Evolutionary conservation across 64 coral and sea anemone genomes (phyloP).

Genomic region (Dendronephthya gigantea): DNA sequence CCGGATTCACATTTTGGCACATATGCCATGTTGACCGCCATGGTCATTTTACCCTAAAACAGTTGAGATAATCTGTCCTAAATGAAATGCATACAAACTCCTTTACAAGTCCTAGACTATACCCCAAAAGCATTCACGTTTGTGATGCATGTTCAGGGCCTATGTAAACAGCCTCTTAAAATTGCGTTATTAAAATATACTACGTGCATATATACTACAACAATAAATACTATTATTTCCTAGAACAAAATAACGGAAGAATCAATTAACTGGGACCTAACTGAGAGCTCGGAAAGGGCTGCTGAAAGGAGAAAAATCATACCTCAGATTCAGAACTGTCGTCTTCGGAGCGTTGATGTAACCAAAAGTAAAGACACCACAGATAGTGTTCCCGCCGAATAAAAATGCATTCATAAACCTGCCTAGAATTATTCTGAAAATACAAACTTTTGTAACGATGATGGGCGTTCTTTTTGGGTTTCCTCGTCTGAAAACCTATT

Average conservation of each 20-base stretch:
- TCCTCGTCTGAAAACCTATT: not conserved
- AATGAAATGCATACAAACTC: no score
- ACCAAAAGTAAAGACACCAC: not conserved
- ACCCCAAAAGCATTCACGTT: no score
- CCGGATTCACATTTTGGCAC: no score
- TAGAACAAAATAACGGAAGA: constrained; percentile 30
- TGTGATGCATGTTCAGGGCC: no score
- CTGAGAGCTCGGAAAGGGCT: constrained; percentile 37
- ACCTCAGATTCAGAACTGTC: not conserved
- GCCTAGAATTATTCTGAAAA: not conserved
- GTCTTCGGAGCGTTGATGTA: not conserved
- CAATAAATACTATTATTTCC: no score
- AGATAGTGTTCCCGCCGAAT: not conserved
- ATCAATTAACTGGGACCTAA: constrained; percentile 44
- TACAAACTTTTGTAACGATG: not conserved
- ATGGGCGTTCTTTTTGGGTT: not conserved
- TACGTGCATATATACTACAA: no score
- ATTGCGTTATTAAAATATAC: no score
- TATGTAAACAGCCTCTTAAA: no score
- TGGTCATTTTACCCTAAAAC: no score
- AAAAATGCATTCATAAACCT: not conserved
- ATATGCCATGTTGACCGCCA: no score
- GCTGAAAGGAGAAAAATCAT: not conserved
- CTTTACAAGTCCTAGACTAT: no score
- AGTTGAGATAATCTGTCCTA: no score